These are phyloP conservation scores for Fringilla coelebs DNA, from an alignment of 2,797 vertebrate species.

Conservation along the genomic window DNA sequence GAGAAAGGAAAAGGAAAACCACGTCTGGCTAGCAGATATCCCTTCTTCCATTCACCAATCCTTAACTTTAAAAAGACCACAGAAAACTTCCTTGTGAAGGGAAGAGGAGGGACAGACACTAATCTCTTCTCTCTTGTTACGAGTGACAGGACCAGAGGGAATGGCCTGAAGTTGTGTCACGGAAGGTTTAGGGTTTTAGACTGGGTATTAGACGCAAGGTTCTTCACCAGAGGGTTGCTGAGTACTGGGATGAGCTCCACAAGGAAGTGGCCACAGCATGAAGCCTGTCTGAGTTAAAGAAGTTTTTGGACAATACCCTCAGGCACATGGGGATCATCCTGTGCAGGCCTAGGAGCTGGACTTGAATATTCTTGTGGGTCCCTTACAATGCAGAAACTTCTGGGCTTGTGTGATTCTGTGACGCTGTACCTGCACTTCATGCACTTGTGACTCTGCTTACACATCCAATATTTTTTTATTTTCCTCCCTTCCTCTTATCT, in stretches of 20 bases:
- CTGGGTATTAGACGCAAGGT: not conserved
- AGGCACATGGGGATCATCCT: not conserved
- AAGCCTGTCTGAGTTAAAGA: not conserved
- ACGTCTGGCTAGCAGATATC: not conserved
- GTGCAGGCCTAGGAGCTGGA: not conserved
- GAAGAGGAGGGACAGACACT: too few relatives aligned
- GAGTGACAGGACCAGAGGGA: not conserved
- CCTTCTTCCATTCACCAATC: not conserved
- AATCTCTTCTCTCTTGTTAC: not conserved
- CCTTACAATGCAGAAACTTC: not conserved
- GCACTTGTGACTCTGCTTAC: not conserved
- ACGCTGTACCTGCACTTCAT: not conserved
- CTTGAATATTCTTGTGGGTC: rapidly evolving
- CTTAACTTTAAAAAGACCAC: not conserved
- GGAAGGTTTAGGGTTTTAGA: not conserved
- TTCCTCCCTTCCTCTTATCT: not conserved
- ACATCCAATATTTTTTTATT: not conserved
- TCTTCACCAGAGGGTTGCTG: not conserved
- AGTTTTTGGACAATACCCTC: not conserved
- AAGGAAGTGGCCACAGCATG: not conserved
- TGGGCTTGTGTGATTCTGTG: not conserved
- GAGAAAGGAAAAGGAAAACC: not conserved
- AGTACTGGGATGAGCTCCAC: not conserved
- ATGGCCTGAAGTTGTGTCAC: not conserved
- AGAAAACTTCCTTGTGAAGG: not conserved